These are phyloP conservation scores for Eubucco bourcierii DNA, from an alignment of 2,113 vertebrate genomes.

Conservation along the genomic window DNA sequence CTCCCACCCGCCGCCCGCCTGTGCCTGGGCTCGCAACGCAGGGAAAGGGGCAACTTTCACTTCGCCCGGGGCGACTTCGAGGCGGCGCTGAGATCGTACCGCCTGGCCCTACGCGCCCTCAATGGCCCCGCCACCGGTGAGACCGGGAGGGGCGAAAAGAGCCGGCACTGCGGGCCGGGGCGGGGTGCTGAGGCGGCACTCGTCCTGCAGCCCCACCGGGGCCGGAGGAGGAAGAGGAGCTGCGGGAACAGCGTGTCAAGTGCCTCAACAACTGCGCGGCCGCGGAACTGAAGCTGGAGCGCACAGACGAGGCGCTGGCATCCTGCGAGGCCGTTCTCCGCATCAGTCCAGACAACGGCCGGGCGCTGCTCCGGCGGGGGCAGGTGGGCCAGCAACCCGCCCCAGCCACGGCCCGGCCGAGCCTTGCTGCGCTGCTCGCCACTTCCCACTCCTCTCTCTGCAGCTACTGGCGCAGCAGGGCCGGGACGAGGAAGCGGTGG, in stretches of 20 bases:
- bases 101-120: slow-evolving; percentile 80
- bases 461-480: slow-evolving; percentile 84
- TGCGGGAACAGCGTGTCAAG: slow-evolving; percentile 81
- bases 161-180: no score
- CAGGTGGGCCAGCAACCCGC: slow-evolving; percentile 70
- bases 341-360: slow-evolving; percentile 80
- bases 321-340: slow-evolving; percentile 77
- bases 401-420: neutral
- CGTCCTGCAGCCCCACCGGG: neutral
- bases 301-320: slow-evolving; percentile 74
- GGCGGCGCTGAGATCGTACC: slow-evolving; percentile 79
- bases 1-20: slow-evolving; percentile 77
- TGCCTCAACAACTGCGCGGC: slow-evolving; percentile 87
- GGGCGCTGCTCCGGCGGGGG: slow-evolving; percentile 80
- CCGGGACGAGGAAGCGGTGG: slow-evolving; percentile 80
- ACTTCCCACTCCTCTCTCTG: neutral
- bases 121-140: slow-evolving; percentile 74
- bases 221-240: slow-evolving; percentile 77
- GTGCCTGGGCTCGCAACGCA: slow-evolving; percentile 79
- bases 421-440: neutral
- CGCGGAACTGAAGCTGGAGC: slow-evolving; percentile 80
- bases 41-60: slow-evolving; percentile 84
- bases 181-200: neutral
- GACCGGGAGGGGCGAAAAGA: no score
- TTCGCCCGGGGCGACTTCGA: slow-evolving; percentile 81